These are phyloP conservation scores for Orchesella flavescens DNA, from an alignment of 2,888 invertebrate genomes.

Conservation along the genomic window DNA sequence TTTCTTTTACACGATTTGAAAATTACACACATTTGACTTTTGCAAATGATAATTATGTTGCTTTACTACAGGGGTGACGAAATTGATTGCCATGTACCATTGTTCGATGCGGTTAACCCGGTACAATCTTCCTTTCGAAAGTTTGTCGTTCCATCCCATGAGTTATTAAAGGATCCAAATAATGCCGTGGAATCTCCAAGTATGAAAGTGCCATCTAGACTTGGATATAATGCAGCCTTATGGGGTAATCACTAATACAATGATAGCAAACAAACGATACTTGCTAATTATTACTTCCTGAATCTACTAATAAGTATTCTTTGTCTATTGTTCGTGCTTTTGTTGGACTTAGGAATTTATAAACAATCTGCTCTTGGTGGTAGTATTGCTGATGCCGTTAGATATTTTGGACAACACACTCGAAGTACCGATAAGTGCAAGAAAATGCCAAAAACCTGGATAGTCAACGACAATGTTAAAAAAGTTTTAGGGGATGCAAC, in stretches of 20 bases:
- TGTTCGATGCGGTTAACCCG: conserved; percentile 29
- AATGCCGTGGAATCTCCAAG: not conserved
- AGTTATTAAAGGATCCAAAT: not conserved
- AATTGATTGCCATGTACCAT: conserved; percentile 60
- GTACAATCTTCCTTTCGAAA: conserved; percentile 25
- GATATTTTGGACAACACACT: conserved; percentile 39
- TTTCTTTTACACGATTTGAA: too few species aligned
- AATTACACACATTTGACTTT: too few species aligned
- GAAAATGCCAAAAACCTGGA: not conserved
- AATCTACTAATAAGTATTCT: too few species aligned
- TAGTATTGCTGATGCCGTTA: too few species aligned
- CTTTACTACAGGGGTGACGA: conserved; percentile 1
- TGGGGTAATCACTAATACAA: not conserved
- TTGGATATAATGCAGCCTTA: not conserved
- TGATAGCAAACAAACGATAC: too few species aligned
- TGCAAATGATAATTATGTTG: too few species aligned
- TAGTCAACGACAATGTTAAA: not conserved
- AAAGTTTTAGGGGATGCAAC: not conserved
- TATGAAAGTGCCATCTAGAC: conserved; percentile 27
- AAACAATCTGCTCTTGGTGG: too few species aligned
- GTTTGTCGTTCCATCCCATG: conserved; percentile 29
- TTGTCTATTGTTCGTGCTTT: too few species aligned
- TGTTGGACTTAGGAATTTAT: too few species aligned
- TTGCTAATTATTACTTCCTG: too few species aligned
- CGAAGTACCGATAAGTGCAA: not conserved